Evolutionary conservation across 2,888 invertebrate genomes (phyloP), one percentile per base, ranked within the genome.

Genomic region (Athalia circularis): DNA sequence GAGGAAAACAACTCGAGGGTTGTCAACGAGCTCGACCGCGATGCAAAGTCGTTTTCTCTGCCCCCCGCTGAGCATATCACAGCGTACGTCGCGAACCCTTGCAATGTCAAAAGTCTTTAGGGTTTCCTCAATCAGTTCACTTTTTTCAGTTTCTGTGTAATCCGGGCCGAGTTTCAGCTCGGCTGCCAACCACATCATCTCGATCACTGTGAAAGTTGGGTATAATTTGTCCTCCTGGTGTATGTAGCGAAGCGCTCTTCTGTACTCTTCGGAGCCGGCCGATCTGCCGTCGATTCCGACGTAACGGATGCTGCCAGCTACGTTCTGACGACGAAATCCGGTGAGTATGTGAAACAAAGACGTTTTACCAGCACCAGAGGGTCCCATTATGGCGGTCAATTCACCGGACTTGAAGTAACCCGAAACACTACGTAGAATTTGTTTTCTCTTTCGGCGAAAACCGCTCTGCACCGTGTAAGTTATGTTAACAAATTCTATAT

Each of bases 1-100:
- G 83, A 97, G 93, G 90, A 96, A 97, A 92, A 97, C 93, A 54
- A 97, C 94, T 0, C 96, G 95, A 47, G 97, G 97, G 91, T 98
- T 97, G 91, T 97, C 97, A 79, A 98, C 94, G 72, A 98, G 92
- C 91, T 98, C 97, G 79, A 97, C 91, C 3, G 97, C 97, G 81
- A 98, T 96, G 11, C 97, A 97, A 9, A 98, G 91, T 76, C 97
- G 92, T 87, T 97, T 98, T 87, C 94, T 94, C 90, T 98, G 97
- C 1, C 98, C 98, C 0, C 97, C 97, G 0, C 97, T 97, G 79
- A 98, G 92, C 85, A 93, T 93, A 9, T 92, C 92, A 82, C 96
- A 95, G 82, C 94, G 91, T 0, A 97, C 97, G 83, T 94, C 92
- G 86, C 94, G 93, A 9, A 95, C 92, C 65, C 93, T 93, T 0